A percentile compares a stretch with the other conserved stretches of the same genome.
Conservation (phyloP, 2,113 vertebrate genomes). For the Podilymbus podiceps region DNA sequence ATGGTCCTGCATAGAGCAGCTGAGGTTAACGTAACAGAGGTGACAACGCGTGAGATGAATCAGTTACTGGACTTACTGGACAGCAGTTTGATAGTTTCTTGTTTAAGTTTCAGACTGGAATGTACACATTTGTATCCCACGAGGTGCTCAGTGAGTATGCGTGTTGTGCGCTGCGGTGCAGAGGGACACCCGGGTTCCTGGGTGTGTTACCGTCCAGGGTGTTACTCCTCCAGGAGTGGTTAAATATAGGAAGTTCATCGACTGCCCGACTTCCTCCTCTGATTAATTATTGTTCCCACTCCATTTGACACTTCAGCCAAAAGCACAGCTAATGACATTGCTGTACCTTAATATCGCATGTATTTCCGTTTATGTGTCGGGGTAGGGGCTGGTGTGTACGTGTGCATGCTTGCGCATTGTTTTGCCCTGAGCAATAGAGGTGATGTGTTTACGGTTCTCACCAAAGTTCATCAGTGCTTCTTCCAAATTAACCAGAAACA, state of each 20-base stretch:
- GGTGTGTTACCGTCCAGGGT: background rate
- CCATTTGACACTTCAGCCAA: background rate
- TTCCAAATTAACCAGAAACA: background rate
- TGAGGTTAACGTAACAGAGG: background rate
- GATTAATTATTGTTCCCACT: background rate
- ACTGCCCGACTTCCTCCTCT: background rate
- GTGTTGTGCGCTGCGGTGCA: background rate
- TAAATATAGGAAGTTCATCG: background rate
- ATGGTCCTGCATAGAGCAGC: background rate
- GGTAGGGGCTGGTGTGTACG: accelerated
- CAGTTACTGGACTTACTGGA: accelerated
- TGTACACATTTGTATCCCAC: accelerated
- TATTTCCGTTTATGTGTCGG: accelerated
- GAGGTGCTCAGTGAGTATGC: accelerated
- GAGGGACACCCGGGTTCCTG: background rate
- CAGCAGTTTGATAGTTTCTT: background rate
- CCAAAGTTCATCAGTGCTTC: background rate
- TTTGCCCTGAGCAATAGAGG: background rate
- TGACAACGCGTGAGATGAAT: background rate
- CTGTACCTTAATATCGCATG: background rate
- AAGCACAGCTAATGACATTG: background rate
- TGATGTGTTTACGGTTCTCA: background rate
- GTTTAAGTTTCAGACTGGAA: background rate
- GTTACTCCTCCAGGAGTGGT: background rate
- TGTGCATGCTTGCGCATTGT: accelerated